These are phyloP conservation scores for Nomada goodeniana DNA, from an alignment of 2,888 invertebrate genomes.

Conservation along the genomic window DNA sequence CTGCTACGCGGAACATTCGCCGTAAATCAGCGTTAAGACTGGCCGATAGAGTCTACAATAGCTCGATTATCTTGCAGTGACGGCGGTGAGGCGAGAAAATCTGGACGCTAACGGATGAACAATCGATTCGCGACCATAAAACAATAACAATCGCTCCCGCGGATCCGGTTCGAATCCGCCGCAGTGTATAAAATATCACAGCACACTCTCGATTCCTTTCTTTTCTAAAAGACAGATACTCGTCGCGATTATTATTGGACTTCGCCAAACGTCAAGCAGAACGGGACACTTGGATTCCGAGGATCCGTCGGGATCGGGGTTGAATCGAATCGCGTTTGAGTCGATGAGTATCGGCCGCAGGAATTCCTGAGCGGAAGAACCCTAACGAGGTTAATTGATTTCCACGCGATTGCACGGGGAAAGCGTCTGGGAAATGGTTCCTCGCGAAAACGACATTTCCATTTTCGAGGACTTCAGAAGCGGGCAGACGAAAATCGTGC, in stretches of 20 bases:
- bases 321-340: background rate
- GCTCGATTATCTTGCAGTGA: no score
- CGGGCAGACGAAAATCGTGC: constrained; percentile 23
- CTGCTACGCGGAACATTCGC: no score
- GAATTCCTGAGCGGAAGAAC: background rate
- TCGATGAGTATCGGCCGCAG: background rate
- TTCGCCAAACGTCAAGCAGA: background rate
- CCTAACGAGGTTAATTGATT: constrained; percentile 39
- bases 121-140: no score
- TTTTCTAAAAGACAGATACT: background rate
- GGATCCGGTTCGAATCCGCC: no score
- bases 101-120: no score
- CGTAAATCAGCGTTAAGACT: background rate
- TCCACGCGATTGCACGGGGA: constrained; percentile 27
- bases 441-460: constrained; percentile 28
- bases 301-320: background rate
- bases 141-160: no score
- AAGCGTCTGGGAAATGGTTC: constrained; percentile 19
- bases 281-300: background rate
- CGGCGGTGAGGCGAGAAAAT: no score
- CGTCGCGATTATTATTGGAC: background rate
- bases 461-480: constrained; percentile 2
- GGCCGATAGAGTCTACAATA: background rate
- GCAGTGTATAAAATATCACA: no score
- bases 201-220: background rate